A percentile compares a stretch with the other conserved stretches of the same genome.
Conservation (phyloP, 92 coral and sea anemone species). For the Zoanthus sociatus region DNA sequence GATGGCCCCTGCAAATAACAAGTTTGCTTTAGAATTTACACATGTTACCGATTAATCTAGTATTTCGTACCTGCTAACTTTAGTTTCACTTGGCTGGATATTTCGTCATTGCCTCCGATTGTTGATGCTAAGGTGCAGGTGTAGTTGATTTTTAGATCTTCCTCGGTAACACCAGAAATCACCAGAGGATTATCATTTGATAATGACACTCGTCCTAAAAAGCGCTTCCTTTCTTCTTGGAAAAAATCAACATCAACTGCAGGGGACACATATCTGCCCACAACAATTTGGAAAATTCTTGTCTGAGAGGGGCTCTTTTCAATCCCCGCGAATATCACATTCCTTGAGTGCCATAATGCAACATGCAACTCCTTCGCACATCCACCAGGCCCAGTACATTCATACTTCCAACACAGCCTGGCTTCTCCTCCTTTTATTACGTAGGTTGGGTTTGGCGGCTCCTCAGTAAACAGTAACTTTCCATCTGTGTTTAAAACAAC, state of each 20-base stretch:
- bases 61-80: neutral
- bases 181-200: neutral
- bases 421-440: neutral
- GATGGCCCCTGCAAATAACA: neutral
- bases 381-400: neutral
- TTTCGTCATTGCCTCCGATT: neutral
- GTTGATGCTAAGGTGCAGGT: neutral
- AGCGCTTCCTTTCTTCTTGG: neutral
- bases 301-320: neutral
- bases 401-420: neutral
- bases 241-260: neutral
- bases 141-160: neutral
- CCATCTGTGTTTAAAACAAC: neutral
- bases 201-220: neutral
- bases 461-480: neutral
- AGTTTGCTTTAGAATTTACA: neutral
- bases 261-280: neutral
- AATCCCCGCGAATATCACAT: neutral
- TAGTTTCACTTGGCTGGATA: neutral
- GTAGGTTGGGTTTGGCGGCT: neutral
- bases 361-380: neutral
- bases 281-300: neutral
- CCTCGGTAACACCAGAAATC: neutral
- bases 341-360: slow-evolving; percentile 7
- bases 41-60: neutral